Percentiles rank a stretch among this genome's conserved stretches.
These are phyloP conservation scores for Sciurus vulgaris DNA, from an alignment of 2,797 vertebrate genomes.

Conservation along the genomic window DNA sequence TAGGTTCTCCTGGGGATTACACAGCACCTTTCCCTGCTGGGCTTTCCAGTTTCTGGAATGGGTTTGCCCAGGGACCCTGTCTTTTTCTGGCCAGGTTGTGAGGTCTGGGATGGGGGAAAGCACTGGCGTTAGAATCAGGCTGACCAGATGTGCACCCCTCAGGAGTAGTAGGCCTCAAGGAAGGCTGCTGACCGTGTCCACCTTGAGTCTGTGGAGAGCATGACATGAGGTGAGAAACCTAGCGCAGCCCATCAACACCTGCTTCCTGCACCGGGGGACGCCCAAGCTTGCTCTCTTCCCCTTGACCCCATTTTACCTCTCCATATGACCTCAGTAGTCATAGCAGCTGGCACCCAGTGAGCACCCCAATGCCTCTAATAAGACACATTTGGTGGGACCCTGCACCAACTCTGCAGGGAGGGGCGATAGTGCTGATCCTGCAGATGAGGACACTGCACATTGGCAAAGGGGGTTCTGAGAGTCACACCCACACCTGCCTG, in stretches of 20 bases:
- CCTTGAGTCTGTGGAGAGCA: not conserved
- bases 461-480: not conserved
- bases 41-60: not conserved
- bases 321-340: not conserved
- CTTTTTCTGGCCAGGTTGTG: not conserved
- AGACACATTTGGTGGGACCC: not conserved
- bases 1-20: not conserved
- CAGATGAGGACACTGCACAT: not conserved
- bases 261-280: not conserved
- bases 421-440: not conserved
- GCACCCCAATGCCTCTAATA: not conserved
- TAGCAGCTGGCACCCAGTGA: not conserved
- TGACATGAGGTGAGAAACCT: not conserved
- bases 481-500: not conserved
- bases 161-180: not conserved
- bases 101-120: not conserved
- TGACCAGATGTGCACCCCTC: not conserved
- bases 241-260: not conserved
- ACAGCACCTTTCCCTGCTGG: not conserved
- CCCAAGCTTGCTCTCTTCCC: not conserved
- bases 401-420: not conserved
- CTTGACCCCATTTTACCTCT: not conserved
- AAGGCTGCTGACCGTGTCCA: not conserved
- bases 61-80: not conserved
- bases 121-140: not conserved